Base-by-base conservation (phyloP, 2,113 vertebrate species). In the Astur gentilis region DNA sequence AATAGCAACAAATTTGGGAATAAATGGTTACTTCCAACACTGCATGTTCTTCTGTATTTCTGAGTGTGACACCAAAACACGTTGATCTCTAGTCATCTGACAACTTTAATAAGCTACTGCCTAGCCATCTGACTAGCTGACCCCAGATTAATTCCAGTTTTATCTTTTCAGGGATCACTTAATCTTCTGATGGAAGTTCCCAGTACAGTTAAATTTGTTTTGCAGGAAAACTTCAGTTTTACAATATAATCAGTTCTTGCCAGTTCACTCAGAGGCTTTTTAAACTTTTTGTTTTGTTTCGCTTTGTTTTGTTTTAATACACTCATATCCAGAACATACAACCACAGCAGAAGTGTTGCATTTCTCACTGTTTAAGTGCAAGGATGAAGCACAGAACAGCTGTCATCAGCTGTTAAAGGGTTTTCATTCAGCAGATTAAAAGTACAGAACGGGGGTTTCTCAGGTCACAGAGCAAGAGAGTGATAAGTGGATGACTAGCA, bases 341-440 rank as follows among this genome's bases (percentile, higher is more conserved):
- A 57, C 10, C 4, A 2, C 3, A 14, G 52, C 20, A 31, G 42
- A 79, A 84, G 5, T 47, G 34, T 78, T 71, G 40, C 22, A 19
- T 92, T 95, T 95, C 76, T 87, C 11, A 7, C 44, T 84, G 70
- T 91, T 87, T 88, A 64, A 86, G 55, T 75, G 55, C 27, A 47
- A 83, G 38, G 55, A 69, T 60, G 50, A 95, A 91, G 31, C 0
- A 2, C 13, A 49, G 36, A 92, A 83, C 52, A 90, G 79, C 83
- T 93, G 90, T 88, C 93, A 90, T 55, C 70, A 10, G 6, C 73
- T 76, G 61, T 79, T 89, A 84, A 84, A 85, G 6, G 34, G 57
- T 67, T 95, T 93, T 92, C 77, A 79, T 83, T 94, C 92, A 97
- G 77, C 31, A 58, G 87, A 78, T 90, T 94, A 81, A 78, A 89